Conservation (phyloP, 23 tunicate genomes). For the Halocynthia roretzi region DNA sequence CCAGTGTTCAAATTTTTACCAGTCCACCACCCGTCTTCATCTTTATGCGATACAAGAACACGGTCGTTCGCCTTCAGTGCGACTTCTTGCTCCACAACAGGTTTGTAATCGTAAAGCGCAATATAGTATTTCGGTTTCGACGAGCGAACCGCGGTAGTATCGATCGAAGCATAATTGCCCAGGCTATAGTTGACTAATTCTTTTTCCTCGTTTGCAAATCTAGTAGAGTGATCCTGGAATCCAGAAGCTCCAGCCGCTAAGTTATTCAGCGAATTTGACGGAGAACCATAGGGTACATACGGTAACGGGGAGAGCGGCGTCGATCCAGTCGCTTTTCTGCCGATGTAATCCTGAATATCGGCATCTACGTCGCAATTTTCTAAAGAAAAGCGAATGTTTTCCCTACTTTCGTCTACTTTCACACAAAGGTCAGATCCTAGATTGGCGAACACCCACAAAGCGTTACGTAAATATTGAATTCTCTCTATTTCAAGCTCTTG, state of each 20-base stretch:
- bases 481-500: slow-evolving; percentile 73
- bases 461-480: slow-evolving; percentile 42
- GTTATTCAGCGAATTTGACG: neutral
- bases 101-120: slow-evolving; percentile 9
- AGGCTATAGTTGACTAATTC: neutral
- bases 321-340: slow-evolving; percentile 33
- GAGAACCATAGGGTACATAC: slow-evolving; percentile 42
- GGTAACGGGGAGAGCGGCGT: slow-evolving; percentile 36
- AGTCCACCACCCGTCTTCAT: slow-evolving; percentile 6
- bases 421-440: slow-evolving; percentile 69
- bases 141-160: neutral
- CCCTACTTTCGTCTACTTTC: slow-evolving; percentile 58
- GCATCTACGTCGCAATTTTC: slow-evolving; percentile 51
- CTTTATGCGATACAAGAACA: neutral
- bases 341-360: slow-evolving; percentile 55
- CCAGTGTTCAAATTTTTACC: slow-evolving; percentile 10
- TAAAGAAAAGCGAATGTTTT: slow-evolving; percentile 38
- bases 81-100: neutral
- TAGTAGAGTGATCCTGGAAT: neutral
- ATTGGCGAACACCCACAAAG: slow-evolving; percentile 63
- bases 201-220: too few relatives aligned
- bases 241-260: neutral
- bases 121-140: neutral
- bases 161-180: neutral
- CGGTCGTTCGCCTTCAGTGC: slow-evolving; percentile 7